phyloP scores from a whole-genome alignment of 2,113 vertebrate species.

The Sinocyclocheilus rhinocerous region DNA sequence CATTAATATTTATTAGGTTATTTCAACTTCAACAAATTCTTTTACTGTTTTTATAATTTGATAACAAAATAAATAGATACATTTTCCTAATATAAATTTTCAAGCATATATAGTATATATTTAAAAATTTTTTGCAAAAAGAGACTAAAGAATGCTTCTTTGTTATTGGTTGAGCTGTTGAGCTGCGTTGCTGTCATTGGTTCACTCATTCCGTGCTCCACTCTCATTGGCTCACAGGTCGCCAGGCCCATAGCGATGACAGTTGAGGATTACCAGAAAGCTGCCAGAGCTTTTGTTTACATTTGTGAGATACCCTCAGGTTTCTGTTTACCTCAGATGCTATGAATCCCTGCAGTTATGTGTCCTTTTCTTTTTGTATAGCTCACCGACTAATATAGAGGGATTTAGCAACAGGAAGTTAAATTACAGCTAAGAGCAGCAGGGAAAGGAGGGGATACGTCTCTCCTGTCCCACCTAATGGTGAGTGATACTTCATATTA shows the following conservation, averaged over 20 bases:
- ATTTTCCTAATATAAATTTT: too few relatives aligned
- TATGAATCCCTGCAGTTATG: constrained; percentile 17
- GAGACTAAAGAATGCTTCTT: not conserved
- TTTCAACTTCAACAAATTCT: too few relatives aligned
- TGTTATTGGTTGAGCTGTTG: not conserved
- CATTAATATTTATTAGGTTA: not conserved
- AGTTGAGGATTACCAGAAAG: not conserved
- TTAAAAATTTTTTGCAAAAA: not conserved
- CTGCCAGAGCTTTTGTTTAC: constrained; percentile 1
- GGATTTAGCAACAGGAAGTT: constrained; percentile 17
- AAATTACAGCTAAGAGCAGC: not conserved
- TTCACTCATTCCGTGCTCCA: not conserved
- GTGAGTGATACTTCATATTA: not conserved
- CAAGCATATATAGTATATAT: too few relatives aligned
- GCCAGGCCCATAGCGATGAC: not conserved
- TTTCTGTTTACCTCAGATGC: constrained; percentile 20
- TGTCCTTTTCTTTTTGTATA: not conserved
- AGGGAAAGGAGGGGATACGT: not conserved
- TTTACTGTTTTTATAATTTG: too few relatives aligned
- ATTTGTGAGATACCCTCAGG: constrained; percentile 30
- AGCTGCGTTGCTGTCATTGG: not conserved
- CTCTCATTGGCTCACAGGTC: not conserved
- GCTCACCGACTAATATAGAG: not conserved
- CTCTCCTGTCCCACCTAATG: not conserved
- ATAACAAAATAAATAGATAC: too few relatives aligned